Percentiles rank a stretch among this genome's conserved stretches.
Evolutionary conservation across 30 jellyfish, hydroid and myxozoan species (phyloP).

Genomic region (Haliclystus octoradiatus): DNA sequence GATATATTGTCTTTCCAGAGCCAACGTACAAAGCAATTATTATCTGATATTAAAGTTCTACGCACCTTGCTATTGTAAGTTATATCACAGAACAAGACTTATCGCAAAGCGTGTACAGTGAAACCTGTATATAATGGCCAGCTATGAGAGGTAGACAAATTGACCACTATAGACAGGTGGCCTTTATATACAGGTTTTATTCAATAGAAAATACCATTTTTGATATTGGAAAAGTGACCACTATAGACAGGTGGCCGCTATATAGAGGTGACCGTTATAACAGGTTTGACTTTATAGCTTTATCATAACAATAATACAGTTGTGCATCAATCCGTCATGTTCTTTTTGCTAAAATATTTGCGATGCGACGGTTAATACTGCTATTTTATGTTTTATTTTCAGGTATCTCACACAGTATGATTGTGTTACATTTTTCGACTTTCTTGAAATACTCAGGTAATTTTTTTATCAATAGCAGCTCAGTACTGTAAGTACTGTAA

Average conservation of each 20-base stretch:
- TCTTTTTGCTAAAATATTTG: neutral
- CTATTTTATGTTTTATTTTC: neutral
- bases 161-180: too few species aligned
- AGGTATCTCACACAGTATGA: slow-evolving; percentile 90
- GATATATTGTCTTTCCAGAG: slow-evolving; percentile 24
- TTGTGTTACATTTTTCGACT: slow-evolving; percentile 75
- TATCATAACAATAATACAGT: too few species aligned
- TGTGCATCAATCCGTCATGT: too few species aligned
- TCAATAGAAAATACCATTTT: too few species aligned
- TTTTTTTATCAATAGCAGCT: neutral
- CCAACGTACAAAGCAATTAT: slow-evolving; percentile 70
- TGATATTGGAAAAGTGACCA: too few species aligned
- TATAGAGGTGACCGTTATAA: too few species aligned
- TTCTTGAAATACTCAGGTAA: slow-evolving; percentile 67
- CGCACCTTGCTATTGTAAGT: slow-evolving; percentile 55
- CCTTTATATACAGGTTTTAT: too few species aligned
- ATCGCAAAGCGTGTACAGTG: neutral
- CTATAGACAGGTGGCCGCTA: too few species aligned
- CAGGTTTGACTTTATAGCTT: too few species aligned
- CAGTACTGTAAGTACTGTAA: too few species aligned
- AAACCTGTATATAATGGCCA: too few species aligned
- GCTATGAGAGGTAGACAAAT: too few species aligned
- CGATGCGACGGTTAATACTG: neutral
- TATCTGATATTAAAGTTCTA: slow-evolving; percentile 64
- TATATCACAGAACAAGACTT: neutral